These are phyloP conservation scores for Geopemphigus sp. DNA, from an alignment of 1,140 invertebrate species.

Conservation along the genomic window DNA sequence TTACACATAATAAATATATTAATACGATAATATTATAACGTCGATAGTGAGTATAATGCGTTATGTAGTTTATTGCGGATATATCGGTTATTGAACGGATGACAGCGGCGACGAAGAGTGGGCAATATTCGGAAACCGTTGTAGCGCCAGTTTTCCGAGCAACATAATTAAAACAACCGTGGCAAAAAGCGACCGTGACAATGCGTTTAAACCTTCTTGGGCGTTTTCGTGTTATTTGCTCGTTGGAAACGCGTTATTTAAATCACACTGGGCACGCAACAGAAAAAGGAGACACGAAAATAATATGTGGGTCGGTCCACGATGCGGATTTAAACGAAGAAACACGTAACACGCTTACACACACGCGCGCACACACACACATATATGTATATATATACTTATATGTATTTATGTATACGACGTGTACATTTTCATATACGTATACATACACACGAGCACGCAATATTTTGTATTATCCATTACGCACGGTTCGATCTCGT, in stretches of 20 bases:
- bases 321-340: constrained; percentile 2
- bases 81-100: too few relatives aligned
- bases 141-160: not conserved
- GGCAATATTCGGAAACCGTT: not conserved
- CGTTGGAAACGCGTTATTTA: not conserved
- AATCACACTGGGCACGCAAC: not conserved
- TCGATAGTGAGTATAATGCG: not conserved
- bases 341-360: not conserved
- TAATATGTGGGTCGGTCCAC: not conserved
- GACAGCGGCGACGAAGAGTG: not conserved
- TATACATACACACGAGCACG: not conserved
- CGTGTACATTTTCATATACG: not conserved
- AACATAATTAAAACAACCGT: not conserved
- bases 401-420: too few relatives aligned
- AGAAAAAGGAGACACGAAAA: not conserved
- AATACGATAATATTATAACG: not conserved
- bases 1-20: not conserved
- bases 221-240: not conserved
- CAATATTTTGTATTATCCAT: not conserved
- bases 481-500: not conserved
- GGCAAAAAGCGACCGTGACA: not conserved
- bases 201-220: not conserved
- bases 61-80: not conserved
- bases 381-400: not conserved
- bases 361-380: not conserved